Percentiles rank a stretch among this genome's conserved stretches.
Evolutionary conservation across 2,888 invertebrate species (phyloP).

Genomic region (Teinopalpus imperialis): DNA sequence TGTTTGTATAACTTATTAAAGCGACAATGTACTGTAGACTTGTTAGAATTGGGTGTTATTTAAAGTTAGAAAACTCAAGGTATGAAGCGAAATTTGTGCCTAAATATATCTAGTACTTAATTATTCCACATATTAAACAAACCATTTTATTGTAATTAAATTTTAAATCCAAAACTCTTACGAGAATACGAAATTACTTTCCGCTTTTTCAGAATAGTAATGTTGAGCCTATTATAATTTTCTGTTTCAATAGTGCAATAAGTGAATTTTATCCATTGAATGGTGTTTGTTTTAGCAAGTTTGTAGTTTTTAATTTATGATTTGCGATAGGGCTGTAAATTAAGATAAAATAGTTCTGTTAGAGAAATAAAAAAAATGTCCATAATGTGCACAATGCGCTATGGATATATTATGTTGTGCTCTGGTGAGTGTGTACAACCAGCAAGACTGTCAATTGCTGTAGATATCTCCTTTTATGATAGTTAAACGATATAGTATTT

Average conservation of each 20-base stretch:
- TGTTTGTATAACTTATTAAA: slow-evolving; percentile 29
- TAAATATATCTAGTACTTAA: slow-evolving; percentile 45
- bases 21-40: slow-evolving; percentile 25
- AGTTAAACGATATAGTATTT: slow-evolving; percentile 79
- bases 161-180: not conserved
- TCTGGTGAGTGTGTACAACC: slow-evolving; percentile 66
- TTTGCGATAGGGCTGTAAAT: slow-evolving; percentile 66
- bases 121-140: slow-evolving; percentile 28
- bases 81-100: slow-evolving; percentile 38
- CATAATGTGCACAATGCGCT: slow-evolving; percentile 49
- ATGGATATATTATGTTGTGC: slow-evolving; percentile 56
- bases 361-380: slow-evolving; percentile 35
- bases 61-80: slow-evolving; percentile 27
- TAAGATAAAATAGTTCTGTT: slow-evolving; percentile 60
- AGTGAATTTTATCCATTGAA: slow-evolving; percentile 57
- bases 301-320: slow-evolving; percentile 50
- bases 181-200: slow-evolving; percentile 5
- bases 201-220: not conserved
- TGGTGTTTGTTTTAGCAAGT: slow-evolving; percentile 57
- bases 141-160: not conserved
- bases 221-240: slow-evolving; percentile 9
- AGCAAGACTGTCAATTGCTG: slow-evolving; percentile 81
- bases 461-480: slow-evolving; percentile 75
- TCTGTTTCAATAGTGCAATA: slow-evolving; percentile 69
- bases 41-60: slow-evolving; percentile 26